Evolutionary conservation across 2,797 vertebrate species (phyloP), one percentile per base, ranked within the genome.

Genomic region (Anniella stebbinsi): DNA sequence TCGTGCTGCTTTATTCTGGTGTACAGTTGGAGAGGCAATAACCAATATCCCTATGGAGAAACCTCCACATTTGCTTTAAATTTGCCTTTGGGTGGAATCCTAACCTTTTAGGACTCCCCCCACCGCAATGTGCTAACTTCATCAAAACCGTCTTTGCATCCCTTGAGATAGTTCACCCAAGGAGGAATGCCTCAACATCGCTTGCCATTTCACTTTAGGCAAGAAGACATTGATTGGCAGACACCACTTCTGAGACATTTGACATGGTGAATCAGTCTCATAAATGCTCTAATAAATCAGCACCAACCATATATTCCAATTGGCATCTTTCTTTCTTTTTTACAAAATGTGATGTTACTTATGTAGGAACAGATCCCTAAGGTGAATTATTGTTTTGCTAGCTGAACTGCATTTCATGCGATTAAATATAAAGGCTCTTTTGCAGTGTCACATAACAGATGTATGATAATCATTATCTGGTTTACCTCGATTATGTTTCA

Each of bases 381-480:
- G 90, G 85, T 60, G 67, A 93, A 84, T 94, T 94, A 92, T 87
- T 93, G 92, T 93, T 94, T 95, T 93, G 93, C 92, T 94, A 88
- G 28, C 86, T 83, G 72, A 95, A 94, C 90, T 73, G 80, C 91
- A 28, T 89, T 94, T 95, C 89, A 90, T 82, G 89, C 85, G 83
- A 94, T 94, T 89, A 96, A 93, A 93, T 95, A 95, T 95, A 95
- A 96, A 94, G 95, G 91, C 81, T 91, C 91, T 94, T 94, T 94
- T 91, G 90, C 38, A 25, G 88, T 89, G 90, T 91, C 91, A 92
- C 95, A 91, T 91, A 94, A 95, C 92, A 63, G 95, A 95, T 94
- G 85, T 92, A 76, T 93, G 95, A 93, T 94, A 94, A 95, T 93
- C 95, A 96, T 96, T 96, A 95, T 84, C 89, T 75, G 2, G 91